Evolutionary conservation across 2,797 vertebrate genomes (phyloP).

Genomic region (Urosaurus nigricauda): DNA sequence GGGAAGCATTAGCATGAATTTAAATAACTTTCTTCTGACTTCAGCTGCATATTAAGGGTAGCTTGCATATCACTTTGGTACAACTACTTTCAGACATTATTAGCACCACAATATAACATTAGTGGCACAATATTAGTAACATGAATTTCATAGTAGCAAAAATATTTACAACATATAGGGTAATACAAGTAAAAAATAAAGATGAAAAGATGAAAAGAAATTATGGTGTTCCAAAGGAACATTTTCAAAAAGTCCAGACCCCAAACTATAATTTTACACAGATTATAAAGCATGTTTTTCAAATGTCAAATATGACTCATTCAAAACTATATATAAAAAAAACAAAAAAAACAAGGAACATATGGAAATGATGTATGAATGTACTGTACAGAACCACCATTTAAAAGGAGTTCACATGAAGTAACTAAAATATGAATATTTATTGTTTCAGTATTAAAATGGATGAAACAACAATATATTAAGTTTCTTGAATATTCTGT

Average conservation of each 20-base stretch:
- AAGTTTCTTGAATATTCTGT: not conserved
- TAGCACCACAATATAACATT: not conserved
- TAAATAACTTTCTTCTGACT: not conserved
- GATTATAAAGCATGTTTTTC: not conserved
- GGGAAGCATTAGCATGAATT: not conserved
- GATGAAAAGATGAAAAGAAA: not conserved
- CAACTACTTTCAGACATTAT: fast-evolving
- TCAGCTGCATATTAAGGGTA: fast-evolving
- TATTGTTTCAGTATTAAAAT: not conserved
- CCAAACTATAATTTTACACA: not conserved
- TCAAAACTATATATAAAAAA: not conserved
- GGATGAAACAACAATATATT: not conserved
- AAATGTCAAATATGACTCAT: constrained; percentile 19
- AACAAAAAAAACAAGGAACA: not conserved
- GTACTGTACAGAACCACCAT: not conserved
- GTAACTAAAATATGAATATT: constrained; percentile 5
- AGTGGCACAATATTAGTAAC: fast-evolving
- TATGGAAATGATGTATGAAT: constrained; percentile 5
- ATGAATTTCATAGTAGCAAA: fast-evolving
- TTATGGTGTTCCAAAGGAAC: not conserved
- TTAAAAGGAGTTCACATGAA: not conserved
- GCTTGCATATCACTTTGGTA: not conserved
- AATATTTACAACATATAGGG: fast-evolving
- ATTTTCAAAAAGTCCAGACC: fast-evolving
- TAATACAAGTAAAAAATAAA: not conserved